These are phyloP conservation scores for Drosophila quinaria DNA, from an alignment of 2,888 invertebrate genomes.

Conservation along the genomic window DNA sequence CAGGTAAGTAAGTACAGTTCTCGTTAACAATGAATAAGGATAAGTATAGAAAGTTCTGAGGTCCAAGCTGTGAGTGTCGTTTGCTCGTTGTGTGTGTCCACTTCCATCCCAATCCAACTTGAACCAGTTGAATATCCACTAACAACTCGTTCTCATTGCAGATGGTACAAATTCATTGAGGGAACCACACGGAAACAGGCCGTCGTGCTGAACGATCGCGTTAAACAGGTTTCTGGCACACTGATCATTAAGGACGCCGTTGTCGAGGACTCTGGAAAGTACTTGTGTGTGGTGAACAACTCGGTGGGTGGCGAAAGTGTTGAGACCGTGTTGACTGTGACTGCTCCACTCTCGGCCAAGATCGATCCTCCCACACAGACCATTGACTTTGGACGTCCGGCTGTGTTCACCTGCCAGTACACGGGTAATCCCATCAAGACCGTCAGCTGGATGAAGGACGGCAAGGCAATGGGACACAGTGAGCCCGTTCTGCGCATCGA, in stretches of 20 bases:
- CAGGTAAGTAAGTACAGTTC: slow-evolving; percentile 12
- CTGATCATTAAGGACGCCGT: slow-evolving; percentile 96
- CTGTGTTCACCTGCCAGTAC: slow-evolving; percentile 95
- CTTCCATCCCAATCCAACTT: slow-evolving; percentile 18
- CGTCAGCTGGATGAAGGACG: slow-evolving; percentile 96
- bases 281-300: slow-evolving; percentile 97
- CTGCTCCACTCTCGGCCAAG: slow-evolving; percentile 94
- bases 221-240: slow-evolving; percentile 97
- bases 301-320: slow-evolving; percentile 97
- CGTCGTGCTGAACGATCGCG: slow-evolving; percentile 95
- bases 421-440: slow-evolving; percentile 96
- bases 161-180: slow-evolving; percentile 97
- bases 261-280: slow-evolving; percentile 97
- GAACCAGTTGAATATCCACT: slow-evolving; percentile 1
- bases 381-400: slow-evolving; percentile 96
- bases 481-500: slow-evolving; percentile 94
- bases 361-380: slow-evolving; percentile 97
- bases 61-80: background rate
- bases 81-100: slow-evolving; percentile 11
- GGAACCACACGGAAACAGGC: slow-evolving; percentile 94
- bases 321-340: slow-evolving; percentile 96
- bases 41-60: background rate
- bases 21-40: background rate
- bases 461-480: slow-evolving; percentile 93
- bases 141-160: slow-evolving; percentile 86